Conservation (phyloP, 2,888 invertebrate genomes). For the Melanostoma mellinum region DNA sequence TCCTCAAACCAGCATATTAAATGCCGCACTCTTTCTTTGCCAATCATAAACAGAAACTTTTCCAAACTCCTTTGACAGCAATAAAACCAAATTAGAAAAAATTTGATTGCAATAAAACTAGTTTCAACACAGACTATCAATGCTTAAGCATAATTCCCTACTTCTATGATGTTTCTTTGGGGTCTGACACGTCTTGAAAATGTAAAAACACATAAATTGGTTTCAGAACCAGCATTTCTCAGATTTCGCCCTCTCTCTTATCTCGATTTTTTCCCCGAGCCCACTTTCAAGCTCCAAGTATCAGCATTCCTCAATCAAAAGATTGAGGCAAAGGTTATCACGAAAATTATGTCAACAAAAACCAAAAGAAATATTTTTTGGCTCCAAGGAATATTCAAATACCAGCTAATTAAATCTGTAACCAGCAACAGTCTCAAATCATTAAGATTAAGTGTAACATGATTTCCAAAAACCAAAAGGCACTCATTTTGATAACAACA, state of each 20-base stretch:
- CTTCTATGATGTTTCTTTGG: no score
- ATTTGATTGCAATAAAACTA: no score
- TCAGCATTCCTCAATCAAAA: conserved; percentile 5
- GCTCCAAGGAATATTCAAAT: background rate
- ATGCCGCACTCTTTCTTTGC: no score
- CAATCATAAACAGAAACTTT: no score
- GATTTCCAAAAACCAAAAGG: background rate
- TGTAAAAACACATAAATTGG: background rate
- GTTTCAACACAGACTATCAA: no score
- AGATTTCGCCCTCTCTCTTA: background rate
- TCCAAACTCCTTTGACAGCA: no score
- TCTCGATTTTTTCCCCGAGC: background rate
- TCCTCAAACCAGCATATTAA: no score
- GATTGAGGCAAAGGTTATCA: conserved; percentile 25
- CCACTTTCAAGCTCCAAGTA: background rate
- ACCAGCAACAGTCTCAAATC: background rate
- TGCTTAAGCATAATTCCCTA: no score
- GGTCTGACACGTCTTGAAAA: background rate
- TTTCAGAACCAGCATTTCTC: background rate
- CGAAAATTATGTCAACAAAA: conserved; percentile 10
- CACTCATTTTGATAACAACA: conserved; percentile 23
- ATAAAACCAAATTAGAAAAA: no score
- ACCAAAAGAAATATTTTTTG: background rate
- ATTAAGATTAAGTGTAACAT: background rate
- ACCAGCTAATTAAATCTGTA: conserved; percentile 1